Conservation (phyloP, 1,140 invertebrate genomes). For the Drosophila malerkotliana region DNA sequence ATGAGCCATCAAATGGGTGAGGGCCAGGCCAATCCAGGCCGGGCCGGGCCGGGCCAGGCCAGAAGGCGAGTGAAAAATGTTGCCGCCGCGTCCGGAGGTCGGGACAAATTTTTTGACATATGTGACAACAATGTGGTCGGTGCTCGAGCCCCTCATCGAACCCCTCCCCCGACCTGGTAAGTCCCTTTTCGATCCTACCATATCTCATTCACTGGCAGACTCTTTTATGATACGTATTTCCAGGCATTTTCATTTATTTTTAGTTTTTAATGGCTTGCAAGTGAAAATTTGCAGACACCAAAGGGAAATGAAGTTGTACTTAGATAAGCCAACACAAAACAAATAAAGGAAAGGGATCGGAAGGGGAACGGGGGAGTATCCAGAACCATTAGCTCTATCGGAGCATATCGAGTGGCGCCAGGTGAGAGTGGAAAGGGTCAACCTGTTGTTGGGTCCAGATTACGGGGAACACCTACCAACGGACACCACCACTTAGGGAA, state of each 20-base stretch:
- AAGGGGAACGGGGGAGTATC: slow-evolving; percentile 8
- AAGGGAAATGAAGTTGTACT: slow-evolving; percentile 68
- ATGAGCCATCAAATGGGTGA: slow-evolving; percentile 66
- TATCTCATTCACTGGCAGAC: slow-evolving; percentile 2
- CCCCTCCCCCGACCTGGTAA: slow-evolving; percentile 16
- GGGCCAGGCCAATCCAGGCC: background rate
- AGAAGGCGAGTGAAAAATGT: slow-evolving; percentile 39
- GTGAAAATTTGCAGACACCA: slow-evolving; percentile 60
- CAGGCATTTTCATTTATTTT: slow-evolving; percentile 67
- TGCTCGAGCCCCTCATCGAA: background rate
- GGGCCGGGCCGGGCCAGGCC: slow-evolving; percentile 20
- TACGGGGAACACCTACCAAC: slow-evolving; percentile 58
- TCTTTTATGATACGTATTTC: slow-evolving; percentile 57
- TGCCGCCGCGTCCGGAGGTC: slow-evolving; percentile 39
- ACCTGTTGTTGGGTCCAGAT: slow-evolving; percentile 28
- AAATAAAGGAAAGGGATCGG: background rate
- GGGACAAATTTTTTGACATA: slow-evolving; percentile 67
- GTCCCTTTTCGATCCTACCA: background rate
- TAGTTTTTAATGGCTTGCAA: slow-evolving; percentile 45
- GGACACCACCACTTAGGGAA: slow-evolving; percentile 56
- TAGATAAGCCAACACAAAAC: slow-evolving; percentile 15
- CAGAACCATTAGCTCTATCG: slow-evolving; percentile 54
- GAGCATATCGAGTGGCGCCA: slow-evolving; percentile 65
- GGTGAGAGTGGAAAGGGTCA: slow-evolving; percentile 57
- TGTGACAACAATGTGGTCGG: slow-evolving; percentile 66